Evolutionary conservation across 2,888 invertebrate species (phyloP).

Genomic region (Limnephilus lunatus): DNA sequence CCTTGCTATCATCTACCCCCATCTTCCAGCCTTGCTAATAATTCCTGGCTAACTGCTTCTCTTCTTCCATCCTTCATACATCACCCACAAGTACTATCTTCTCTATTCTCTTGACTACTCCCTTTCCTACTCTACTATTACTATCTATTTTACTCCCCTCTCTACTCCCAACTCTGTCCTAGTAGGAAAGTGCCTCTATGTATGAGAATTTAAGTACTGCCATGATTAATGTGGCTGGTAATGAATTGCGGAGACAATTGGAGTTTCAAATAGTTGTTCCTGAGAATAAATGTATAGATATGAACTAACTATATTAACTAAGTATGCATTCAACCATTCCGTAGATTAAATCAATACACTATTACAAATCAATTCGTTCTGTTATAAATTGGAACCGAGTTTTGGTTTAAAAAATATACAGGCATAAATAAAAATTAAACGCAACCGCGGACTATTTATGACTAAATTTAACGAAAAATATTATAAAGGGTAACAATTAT

Average conservation of each 20-base stretch:
- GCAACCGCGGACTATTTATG: too few species aligned
- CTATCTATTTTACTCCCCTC: background rate
- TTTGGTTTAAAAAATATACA: background rate
- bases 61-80: conserved; percentile 41
- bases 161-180: background rate
- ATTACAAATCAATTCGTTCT: background rate
- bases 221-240: conserved; percentile 31
- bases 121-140: background rate
- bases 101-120: conserved; percentile 2
- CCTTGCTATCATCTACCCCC: conserved; percentile 32
- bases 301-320: background rate
- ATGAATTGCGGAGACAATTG: conserved; percentile 49
- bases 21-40: conserved; percentile 11
- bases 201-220: conserved; percentile 50
- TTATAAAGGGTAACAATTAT: too few species aligned
- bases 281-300: background rate
- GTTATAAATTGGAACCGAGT: background rate
- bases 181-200: conserved; percentile 7
- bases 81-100: conserved; percentile 14
- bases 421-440: background rate
- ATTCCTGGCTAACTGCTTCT: conserved; percentile 32
- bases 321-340: background rate
- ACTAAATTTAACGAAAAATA: too few species aligned
- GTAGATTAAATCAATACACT: background rate
- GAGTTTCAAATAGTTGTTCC: conserved; percentile 36